phyloP scores from a whole-genome alignment of 35 echinoderm and acorn worm species.

The Apostichopus parvimensis region DNA sequence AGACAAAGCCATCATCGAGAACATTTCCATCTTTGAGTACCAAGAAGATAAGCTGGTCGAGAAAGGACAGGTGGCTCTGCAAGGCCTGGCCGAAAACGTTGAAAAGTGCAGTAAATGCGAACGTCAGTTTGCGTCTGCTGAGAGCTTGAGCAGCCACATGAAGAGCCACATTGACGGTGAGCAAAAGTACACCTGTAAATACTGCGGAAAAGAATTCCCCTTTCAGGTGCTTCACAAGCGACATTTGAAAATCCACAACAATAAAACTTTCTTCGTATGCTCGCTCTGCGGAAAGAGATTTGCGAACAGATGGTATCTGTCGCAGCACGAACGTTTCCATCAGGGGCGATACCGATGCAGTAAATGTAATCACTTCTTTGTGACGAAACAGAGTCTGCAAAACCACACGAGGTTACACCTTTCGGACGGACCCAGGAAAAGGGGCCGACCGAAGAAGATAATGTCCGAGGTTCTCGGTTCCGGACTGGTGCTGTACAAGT shows the following conservation, averaged over 20 bases:
- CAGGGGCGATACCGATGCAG: not conserved
- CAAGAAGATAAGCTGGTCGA: conserved; percentile 20
- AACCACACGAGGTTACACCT: conserved; percentile 19
- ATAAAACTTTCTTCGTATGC: conserved; percentile 38
- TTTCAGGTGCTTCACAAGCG: not conserved
- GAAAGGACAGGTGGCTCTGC: conserved; percentile 2
- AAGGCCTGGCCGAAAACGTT: conserved; percentile 6
- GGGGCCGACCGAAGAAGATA: conserved; percentile 23
- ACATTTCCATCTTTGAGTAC: conserved; percentile 47
- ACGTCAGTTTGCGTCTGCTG: not conserved
- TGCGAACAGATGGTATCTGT: conserved; percentile 19
- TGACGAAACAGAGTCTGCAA: conserved; percentile 30
- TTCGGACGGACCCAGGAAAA: not conserved
- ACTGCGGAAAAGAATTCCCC: conserved; percentile 11
- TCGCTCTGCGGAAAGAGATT: conserved; percentile 39
- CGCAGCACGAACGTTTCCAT: conserved; percentile 35
- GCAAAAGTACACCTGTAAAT: conserved; percentile 17
- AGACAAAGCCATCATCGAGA: conserved; percentile 14
- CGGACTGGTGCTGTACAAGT: conserved; percentile 12
- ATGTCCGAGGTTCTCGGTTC: conserved; percentile 5
- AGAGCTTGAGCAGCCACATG: conserved; percentile 32
- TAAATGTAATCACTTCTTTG: conserved; percentile 13
- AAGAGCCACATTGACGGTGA: not conserved
- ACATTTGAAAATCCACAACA: conserved; percentile 26
- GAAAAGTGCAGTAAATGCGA: conserved; percentile 38